Conservation (phyloP, 23 tunicate genomes). For the Halocynthia aurantium region DNA sequence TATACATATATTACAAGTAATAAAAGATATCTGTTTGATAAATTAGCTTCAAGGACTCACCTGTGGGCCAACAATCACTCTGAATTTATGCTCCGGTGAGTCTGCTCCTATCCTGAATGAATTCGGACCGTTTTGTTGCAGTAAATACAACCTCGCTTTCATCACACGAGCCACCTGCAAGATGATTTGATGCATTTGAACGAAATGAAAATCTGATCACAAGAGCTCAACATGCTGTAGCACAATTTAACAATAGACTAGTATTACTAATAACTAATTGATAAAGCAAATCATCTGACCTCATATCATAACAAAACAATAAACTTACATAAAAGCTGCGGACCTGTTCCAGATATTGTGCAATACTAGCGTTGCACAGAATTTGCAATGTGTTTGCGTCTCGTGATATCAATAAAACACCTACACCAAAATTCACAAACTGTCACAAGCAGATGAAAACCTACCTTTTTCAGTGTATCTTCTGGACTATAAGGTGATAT, state of each 20-base stretch:
- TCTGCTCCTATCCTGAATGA: constrained; percentile 93
- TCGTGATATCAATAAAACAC: no score
- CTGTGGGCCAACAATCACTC: constrained; percentile 88
- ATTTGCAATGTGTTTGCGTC: no score
- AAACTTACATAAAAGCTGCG: no score
- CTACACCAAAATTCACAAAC: not conserved
- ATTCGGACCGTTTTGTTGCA: constrained; percentile 90
- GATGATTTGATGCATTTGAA: not conserved
- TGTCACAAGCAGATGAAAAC: not conserved
- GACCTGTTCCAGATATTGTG: no score
- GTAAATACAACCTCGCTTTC: constrained; percentile 77
- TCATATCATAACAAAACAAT: no score
- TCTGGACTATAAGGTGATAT: constrained; percentile 88
- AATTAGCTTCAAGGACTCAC: constrained; percentile 12
- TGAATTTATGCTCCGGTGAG: constrained; percentile 81
- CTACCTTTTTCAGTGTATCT: constrained; percentile 72
- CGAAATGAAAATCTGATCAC: not conserved
- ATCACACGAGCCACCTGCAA: constrained; percentile 71
- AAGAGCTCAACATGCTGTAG: not conserved
- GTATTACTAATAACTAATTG: not conserved
- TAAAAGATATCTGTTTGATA: not conserved
- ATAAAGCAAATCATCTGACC: not conserved
- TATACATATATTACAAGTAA: not conserved
- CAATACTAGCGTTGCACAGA: no score
- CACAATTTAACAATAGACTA: not conserved